A percentile compares a stretch with the other conserved stretches of the same genome.
Conservation (phyloP, 2,797 vertebrate species). For the Enteromius anoplus region DNA sequence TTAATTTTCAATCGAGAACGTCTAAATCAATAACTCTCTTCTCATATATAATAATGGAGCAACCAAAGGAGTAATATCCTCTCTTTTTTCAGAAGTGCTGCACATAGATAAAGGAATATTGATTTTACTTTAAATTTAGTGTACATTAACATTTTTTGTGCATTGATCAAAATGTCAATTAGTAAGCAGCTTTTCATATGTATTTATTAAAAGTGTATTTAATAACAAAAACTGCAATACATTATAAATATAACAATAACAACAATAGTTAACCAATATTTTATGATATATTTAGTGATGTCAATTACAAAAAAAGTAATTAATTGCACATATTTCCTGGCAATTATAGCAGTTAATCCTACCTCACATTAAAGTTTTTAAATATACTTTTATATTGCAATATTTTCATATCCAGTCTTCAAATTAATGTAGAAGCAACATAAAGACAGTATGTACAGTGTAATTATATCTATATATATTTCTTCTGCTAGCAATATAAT, state of each 20-base stretch:
- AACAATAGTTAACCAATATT: background rate
- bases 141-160: background rate
- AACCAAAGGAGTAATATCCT: background rate
- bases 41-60: background rate
- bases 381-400: too few relatives aligned
- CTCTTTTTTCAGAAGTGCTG: background rate
- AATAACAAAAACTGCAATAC: background rate
- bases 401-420: too few relatives aligned
- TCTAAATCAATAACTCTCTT: constrained; percentile 29
- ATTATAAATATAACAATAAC: background rate
- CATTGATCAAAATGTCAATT: background rate
- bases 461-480: too few relatives aligned
- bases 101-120: background rate
- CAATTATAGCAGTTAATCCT: too few relatives aligned
- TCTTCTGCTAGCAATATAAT: background rate
- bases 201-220: background rate
- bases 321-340: too few relatives aligned
- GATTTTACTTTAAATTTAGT: background rate
- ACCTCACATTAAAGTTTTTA: too few relatives aligned
- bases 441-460: too few relatives aligned
- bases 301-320: too few relatives aligned
- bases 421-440: too few relatives aligned
- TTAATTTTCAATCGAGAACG: constrained; percentile 40
- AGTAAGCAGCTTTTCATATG: background rate
- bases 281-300: background rate